These are phyloP conservation scores for Daubentonia madagascariensis DNA, from an alignment of 2,113 vertebrate species.

Conservation along the genomic window DNA sequence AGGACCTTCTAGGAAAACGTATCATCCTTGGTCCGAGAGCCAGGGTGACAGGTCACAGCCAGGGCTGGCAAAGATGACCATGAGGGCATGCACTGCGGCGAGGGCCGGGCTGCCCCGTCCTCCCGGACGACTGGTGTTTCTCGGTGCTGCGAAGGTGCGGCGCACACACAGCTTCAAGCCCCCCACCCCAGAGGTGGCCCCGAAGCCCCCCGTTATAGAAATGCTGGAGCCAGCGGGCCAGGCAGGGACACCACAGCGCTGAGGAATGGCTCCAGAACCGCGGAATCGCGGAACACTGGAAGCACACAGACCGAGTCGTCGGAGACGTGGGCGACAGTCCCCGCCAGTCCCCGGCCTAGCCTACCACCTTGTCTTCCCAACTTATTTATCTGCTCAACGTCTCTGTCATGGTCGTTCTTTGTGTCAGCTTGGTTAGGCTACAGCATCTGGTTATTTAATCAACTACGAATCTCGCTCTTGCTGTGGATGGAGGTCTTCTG, in stretches of 20 bases:
- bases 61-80: background rate
- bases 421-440: background rate
- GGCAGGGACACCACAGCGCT: rapidly evolving
- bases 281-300: rapidly evolving
- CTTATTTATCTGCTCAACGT: background rate
- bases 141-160: background rate
- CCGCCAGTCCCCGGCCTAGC: background rate
- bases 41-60: background rate
- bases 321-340: rapidly evolving
- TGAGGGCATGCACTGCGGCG: background rate
- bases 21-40: background rate
- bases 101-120: background rate
- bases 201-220: background rate
- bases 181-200: background rate
- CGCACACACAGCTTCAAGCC: background rate
- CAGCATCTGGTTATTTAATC: background rate
- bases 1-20: background rate
- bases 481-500: background rate
- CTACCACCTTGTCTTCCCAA: background rate
- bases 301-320: rapidly evolving
- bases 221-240: rapidly evolving
- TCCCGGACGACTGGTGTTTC: background rate
- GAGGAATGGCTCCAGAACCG: background rate
- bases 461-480: background rate
- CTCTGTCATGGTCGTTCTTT: background rate